Conservation (phyloP, 2,797 vertebrate species). For the Fundulus diaphanus region DNA sequence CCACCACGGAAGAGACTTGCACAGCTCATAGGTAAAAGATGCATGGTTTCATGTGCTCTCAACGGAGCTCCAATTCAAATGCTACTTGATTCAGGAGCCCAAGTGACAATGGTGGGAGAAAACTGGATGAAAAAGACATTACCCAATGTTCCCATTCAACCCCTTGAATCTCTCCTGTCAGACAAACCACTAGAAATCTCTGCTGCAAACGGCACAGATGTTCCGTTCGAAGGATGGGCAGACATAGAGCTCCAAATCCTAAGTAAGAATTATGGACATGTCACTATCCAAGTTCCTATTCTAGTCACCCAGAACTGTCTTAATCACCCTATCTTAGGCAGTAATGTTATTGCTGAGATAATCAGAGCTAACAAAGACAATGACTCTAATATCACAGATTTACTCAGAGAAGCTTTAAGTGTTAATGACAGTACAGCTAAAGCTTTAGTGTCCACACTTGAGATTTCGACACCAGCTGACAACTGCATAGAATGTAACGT, state of each 20-base stretch:
- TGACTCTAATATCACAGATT: too few species aligned
- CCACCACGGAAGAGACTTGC: not conserved
- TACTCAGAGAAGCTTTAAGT: too few species aligned
- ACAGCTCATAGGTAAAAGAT: not conserved
- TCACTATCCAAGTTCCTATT: too few species aligned
- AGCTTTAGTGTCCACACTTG: too few species aligned
- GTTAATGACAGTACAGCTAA: too few species aligned
- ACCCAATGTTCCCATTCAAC: not conserved
- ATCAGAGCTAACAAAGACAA: too few species aligned
- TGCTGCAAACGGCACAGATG: not conserved
- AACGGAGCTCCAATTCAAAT: not conserved
- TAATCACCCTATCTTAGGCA: too few species aligned
- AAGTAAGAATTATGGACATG: not conserved
- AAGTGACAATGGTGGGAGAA: not conserved
- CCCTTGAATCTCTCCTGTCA: not conserved
- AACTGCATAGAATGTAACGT: too few species aligned
- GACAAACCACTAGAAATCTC: not conserved
- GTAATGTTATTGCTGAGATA: too few species aligned
- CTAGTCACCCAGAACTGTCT: too few species aligned
- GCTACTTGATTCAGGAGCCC: not conserved
- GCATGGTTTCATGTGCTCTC: not conserved
- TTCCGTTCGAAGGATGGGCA: constrained; percentile 1
- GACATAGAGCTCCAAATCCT: not conserved
- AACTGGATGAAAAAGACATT: not conserved
- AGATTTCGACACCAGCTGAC: too few species aligned